A percentile compares a stretch with the other conserved stretches of the same genome.
These are phyloP conservation scores for Muscidifurax raptorellus DNA, from an alignment of 1,140 invertebrate genomes.

Conservation along the genomic window DNA sequence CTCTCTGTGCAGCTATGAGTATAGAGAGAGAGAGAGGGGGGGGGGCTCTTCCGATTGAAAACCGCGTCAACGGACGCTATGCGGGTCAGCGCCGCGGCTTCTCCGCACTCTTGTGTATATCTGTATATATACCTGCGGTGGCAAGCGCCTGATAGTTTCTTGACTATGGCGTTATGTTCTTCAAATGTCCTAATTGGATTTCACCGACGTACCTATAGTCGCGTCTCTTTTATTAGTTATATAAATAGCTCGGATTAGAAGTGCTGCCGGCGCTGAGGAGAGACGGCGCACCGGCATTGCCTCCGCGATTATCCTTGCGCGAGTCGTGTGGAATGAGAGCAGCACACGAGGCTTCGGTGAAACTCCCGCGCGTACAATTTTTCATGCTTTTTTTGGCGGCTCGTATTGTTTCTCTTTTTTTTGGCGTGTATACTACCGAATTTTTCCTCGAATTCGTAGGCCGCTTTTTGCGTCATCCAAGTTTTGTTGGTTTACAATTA, in stretches of 20 bases:
- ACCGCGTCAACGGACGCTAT: constrained; percentile 59
- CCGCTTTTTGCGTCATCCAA: background rate
- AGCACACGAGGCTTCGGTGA: background rate
- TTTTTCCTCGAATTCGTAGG: background rate
- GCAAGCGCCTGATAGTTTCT: background rate
- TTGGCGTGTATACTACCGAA: too few relatives aligned
- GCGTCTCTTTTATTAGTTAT: background rate
- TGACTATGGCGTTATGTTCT: background rate
- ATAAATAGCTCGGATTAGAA: too few relatives aligned
- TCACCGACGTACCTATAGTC: background rate
- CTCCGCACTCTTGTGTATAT: too few relatives aligned
- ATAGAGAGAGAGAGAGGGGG: too few relatives aligned
- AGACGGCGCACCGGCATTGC: too few relatives aligned
- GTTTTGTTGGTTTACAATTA: background rate
- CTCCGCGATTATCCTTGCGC: too few relatives aligned
- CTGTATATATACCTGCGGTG: too few relatives aligned
- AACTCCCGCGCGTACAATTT: background rate
- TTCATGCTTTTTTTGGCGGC: too few relatives aligned
- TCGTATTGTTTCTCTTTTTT: too few relatives aligned
- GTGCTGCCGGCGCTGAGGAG: too few relatives aligned
- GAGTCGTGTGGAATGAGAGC: too few relatives aligned
- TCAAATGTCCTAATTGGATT: background rate
- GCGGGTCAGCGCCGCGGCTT: constrained; percentile 52
- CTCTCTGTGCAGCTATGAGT: too few relatives aligned
- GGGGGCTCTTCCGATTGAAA: constrained; percentile 39